Evolutionary conservation across 2,888 invertebrate genomes (phyloP), one percentile per base, ranked within the genome.

Genomic region (Ecdyonurus torrentis): DNA sequence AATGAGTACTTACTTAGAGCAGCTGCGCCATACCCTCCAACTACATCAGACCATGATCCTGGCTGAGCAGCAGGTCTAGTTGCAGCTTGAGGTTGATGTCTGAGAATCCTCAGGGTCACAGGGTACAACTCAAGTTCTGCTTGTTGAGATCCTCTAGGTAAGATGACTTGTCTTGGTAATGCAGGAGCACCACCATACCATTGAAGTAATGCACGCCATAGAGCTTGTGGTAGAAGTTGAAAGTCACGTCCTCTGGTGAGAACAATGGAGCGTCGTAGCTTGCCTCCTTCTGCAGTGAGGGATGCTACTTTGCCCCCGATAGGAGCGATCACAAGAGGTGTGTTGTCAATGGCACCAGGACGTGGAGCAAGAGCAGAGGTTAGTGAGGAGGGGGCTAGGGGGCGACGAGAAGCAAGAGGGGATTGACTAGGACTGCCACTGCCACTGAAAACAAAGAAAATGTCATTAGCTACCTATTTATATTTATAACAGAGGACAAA

Each of bases 211-310:
- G 91, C 91, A 66, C 89, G 84, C 93, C 93, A 94, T 67, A 93
- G 77, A 58, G 88, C 84, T 71, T 91, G 91, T 1, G 92, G 91
- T 61, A 93, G 81, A 59, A 92, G 77, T 76, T 90, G 89, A 77
- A 91, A 94, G 78, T 94, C 92, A 64, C 86, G 79, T 67, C 84
- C 86, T 72, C 88, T 84, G n/a, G 83, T 81, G 64, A 91, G 76
- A 52, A 87, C 82, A 24, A 82, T 80, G 74, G 87, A 87, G 52
- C 83, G 79, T 67, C 87, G 86, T 65, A 94, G 77, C 70, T 86
- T 83, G 0, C 92, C 92, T 66, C 92, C 93, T 78, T 94, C 94
- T 62, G 90, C 90, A 1, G 93, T 94, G 67, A 93, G 76, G 1
- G 89, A 86, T 58, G 83, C 80, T 22, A 86, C 83, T 20, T 55